These are phyloP conservation scores for Triplophysa tibetana DNA, from an alignment of 2,113 vertebrate species.

Conservation along the genomic window DNA sequence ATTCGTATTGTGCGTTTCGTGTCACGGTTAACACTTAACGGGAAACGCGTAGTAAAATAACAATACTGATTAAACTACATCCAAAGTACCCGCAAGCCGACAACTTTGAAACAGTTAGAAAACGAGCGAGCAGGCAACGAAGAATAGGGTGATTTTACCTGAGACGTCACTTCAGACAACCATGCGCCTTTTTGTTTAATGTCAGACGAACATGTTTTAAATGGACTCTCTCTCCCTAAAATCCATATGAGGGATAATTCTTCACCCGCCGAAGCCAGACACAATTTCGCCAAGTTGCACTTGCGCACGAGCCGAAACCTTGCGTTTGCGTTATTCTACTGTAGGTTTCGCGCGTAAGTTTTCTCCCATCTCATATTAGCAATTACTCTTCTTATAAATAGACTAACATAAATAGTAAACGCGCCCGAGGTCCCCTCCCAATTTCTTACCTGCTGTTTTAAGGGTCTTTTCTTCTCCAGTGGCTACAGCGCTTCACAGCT, in stretches of 20 bases:
- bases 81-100: background rate
- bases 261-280: background rate
- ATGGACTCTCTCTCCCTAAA: background rate
- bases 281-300: slow-evolving; percentile 34
- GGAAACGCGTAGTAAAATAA: background rate
- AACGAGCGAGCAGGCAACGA: background rate
- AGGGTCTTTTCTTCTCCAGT: slow-evolving; percentile 67
- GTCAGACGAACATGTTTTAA: background rate
- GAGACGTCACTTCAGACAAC: slow-evolving; percentile 67
- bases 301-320: background rate
- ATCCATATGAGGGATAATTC: background rate
- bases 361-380: slow-evolving; percentile 28
- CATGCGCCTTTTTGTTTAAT: slow-evolving; percentile 59
- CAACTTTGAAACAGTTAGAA: background rate
- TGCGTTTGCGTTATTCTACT: slow-evolving; percentile 23
- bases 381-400: slow-evolving; percentile 60
- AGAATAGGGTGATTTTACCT: slow-evolving; percentile 54
- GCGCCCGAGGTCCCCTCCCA: slow-evolving; percentile 64
- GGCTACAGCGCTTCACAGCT: slow-evolving; percentile 68
- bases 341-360: slow-evolving; percentile 38
- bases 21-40: slow-evolving; percentile 11
- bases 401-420: slow-evolving; percentile 57
- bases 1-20: slow-evolving; percentile 29
- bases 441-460: slow-evolving; percentile 77
- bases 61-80: background rate